A percentile compares a stretch with the other conserved stretches of the same genome.
phyloP scores from a whole-genome alignment of 2,797 vertebrate genomes.

The Manis crassicaudata region DNA sequence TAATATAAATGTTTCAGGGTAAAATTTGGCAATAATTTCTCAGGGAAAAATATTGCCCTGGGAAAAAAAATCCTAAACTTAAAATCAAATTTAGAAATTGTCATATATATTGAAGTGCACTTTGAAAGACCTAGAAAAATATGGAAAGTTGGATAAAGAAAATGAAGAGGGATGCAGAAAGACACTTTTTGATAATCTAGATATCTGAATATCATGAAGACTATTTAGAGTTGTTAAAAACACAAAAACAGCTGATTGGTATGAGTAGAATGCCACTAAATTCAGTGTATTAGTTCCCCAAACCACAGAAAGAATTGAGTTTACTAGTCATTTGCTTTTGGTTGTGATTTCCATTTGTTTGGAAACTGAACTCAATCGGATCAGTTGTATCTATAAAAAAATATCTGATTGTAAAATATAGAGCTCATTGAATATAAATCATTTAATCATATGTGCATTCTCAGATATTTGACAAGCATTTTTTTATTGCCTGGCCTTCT shows the following conservation, averaged over 20 bases:
- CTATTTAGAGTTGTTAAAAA: neutral
- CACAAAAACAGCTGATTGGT: neutral
- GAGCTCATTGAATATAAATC: neutral
- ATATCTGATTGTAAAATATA: neutral
- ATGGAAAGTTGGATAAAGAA: neutral
- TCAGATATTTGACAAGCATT: neutral
- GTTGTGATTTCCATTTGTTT: slow-evolving; percentile 6
- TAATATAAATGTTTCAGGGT: neutral
- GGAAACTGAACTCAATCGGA: neutral
- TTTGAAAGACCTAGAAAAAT: neutral
- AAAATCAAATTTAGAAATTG: neutral
- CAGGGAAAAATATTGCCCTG: neutral
- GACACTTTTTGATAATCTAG: neutral
- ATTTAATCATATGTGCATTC: neutral
- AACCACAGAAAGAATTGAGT: neutral
- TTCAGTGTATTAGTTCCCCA: neutral
- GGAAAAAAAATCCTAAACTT: neutral
- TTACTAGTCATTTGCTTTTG: neutral
- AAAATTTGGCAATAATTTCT: neutral
- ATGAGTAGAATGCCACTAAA: neutral
- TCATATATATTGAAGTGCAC: neutral
- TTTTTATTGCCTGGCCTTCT: neutral
- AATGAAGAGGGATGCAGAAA: neutral
- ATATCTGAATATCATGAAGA: neutral
- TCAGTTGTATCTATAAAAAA: neutral